Base-by-base conservation (phyloP, 2,888 invertebrate genomes). In the Orthosia gothica region DNA sequence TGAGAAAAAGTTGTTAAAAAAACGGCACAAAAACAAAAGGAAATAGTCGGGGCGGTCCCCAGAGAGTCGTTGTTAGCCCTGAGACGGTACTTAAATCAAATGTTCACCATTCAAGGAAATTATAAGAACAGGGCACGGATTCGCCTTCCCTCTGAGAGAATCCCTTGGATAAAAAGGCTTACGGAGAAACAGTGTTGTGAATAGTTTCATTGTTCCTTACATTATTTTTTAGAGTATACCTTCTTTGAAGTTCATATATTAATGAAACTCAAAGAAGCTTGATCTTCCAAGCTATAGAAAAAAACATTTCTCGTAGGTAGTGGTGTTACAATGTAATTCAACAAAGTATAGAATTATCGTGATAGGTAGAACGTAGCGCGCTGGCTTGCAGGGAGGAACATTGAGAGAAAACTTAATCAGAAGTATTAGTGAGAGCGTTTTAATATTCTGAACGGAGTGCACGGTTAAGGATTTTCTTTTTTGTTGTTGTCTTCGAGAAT, bases 51-150 rank as follows among this genome's bases (percentile, higher is more conserved):
- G 95, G 95, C 93, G 95, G 93, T 94, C 95, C 92, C 93, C 81
- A 66, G 93, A 88, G 95, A 92, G 92, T 91, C 95, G 92, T 95
- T 93, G 90, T 91, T 94, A 92, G 93, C 93, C 93, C 92, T 94
- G 94, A 95, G 95, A 94, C 94, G 94, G 94, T 95, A 94, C 95
- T 96, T 96, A 95, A 95, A 95, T 96, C 95, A 96, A 96, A 96
- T 95, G 95, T 94, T 95, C 94, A 93, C 94, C 93, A 93, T 95
- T 95, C 94, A 93, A 94, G 94, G 94, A 95, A 96, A 96, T 96
- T 96, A 95, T 95, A 95, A 96, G 95, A 95, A 94, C 93, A 93
- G 90, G 89, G 92, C 92, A 93, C 91, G 94, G 93, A 94, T 94
- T 94, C 91, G 54, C 89, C 87, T 90, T 87, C 91, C 91, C 92